Evolutionary conservation across 2,797 vertebrate genomes (phyloP).

Genomic region (Lutjanus campechanus): DNA sequence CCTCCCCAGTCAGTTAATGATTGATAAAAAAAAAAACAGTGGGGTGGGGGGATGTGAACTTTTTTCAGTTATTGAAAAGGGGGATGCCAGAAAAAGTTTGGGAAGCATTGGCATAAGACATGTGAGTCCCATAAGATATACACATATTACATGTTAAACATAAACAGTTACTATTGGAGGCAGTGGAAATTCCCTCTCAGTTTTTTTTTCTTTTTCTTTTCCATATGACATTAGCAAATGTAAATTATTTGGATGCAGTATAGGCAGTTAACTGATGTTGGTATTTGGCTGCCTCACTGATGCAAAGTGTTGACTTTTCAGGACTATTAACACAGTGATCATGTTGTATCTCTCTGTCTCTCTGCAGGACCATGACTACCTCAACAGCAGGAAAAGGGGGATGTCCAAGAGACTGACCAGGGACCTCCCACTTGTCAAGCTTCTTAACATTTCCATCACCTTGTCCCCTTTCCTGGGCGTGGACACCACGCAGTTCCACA

Average conservation of each 20-base stretch:
- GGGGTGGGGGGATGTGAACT: too few relatives aligned
- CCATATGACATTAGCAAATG: too few relatives aligned
- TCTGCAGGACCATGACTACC: constrained; percentile 86
- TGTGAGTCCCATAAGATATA: too few relatives aligned
- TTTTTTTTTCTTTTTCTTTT: too few relatives aligned
- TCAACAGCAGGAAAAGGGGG: constrained; percentile 79
- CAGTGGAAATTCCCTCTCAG: too few relatives aligned
- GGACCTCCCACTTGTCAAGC: constrained; percentile 85
- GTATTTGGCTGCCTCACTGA: background rate
- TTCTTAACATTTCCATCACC: constrained; percentile 91
- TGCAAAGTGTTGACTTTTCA: background rate
- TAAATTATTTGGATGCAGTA: background rate
- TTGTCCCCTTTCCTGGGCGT: constrained; percentile 90
- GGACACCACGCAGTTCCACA: constrained; percentile 88
- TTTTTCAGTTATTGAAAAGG: too few relatives aligned
- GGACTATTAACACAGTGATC: background rate
- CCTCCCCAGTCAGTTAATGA: too few relatives aligned
- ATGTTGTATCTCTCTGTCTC: background rate
- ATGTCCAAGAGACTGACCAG: constrained; percentile 77
- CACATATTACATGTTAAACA: too few relatives aligned
- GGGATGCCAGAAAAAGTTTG: too few relatives aligned
- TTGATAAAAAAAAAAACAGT: too few relatives aligned
- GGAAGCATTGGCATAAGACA: too few relatives aligned
- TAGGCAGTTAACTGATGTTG: background rate
- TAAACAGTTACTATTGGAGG: too few relatives aligned